Percentiles rank a stretch among this genome's conserved stretches.
Conservation (phyloP, 2,113 vertebrate species). For the Thalassarche chlororhynchos region DNA sequence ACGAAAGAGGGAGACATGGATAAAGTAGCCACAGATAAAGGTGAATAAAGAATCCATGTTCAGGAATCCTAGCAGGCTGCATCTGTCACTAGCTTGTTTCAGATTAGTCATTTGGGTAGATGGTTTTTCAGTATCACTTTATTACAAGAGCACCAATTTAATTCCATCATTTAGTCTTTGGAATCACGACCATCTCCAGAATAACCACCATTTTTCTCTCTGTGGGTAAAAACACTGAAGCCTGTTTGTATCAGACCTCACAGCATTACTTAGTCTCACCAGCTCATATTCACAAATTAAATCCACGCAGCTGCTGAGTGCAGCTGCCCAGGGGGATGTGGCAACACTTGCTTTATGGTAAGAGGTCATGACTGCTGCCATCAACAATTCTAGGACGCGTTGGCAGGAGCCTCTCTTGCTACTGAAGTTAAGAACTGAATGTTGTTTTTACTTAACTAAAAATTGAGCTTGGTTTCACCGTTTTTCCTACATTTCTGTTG, state of each 20-base stretch:
- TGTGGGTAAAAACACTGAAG: background rate
- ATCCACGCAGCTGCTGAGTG: background rate
- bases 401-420: background rate
- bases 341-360: background rate
- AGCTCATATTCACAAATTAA: background rate
- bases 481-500: background rate
- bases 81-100: background rate
- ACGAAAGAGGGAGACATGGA: background rate
- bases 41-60: background rate
- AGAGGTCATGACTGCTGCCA: background rate
- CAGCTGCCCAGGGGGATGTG: background rate
- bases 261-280: background rate
- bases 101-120: background rate
- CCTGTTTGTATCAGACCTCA: background rate
- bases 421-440: background rate
- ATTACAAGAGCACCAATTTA: background rate
- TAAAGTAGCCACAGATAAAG: background rate
- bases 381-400: background rate
- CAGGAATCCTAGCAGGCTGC: background rate
- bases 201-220: background rate
- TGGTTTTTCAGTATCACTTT: background rate
- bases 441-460: background rate
- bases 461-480: background rate
- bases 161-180: background rate
- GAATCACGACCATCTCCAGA: background rate